Base-by-base conservation (phyloP, 2,113 vertebrate species). In the Synchiropus splendidus region DNA sequence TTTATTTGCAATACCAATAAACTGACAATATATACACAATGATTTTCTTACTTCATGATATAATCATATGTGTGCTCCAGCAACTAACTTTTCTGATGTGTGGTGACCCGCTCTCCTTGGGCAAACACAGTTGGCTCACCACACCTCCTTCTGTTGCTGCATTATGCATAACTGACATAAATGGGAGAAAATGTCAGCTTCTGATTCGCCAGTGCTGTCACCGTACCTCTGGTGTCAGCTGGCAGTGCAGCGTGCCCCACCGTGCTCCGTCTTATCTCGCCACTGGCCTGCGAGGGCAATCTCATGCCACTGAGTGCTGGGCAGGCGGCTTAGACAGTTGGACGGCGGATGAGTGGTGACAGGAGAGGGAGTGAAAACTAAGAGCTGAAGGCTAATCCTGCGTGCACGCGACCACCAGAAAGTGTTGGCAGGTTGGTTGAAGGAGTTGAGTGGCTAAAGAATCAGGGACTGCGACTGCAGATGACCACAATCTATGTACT, bases 341-440 rank as follows among this genome's bases (percentile, higher is more conserved):
- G 70, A 32, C 14, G 49, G 55, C 1, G 45, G 50, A 45, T 18
- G 48, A 60, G 49, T 12, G 36, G 60, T 47, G 62, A 51, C 36
- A 34, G 48, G 37, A 47, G 46, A 18, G 16, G 38, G 53, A 47
- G 58, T 51, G 58, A 35, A 43, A 54, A 42, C 54, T 31, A 49
- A 6, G 17, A 51, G 61, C 60, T 63, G 59, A 62, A 65, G 51
- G 46, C 65, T 69, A 76, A 74, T 74, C 72, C 55, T 61, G 47
- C 54, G 65, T 40, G 39, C 65, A 62, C 47, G 64, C 48, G 56
- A 65, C 46, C 50, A 61, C 54, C 47, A 42, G 54, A 45, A 64
- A 56, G 59, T 48, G 58, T 58, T 67, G 62, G 62, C 48, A 4
- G 21, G 8, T 5, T 5, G 21, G 8, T 8, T 27, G 21, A 27